Evolutionary conservation across 2,113 vertebrate genomes (phyloP).

Genomic region (Xyrauchen texanus): DNA sequence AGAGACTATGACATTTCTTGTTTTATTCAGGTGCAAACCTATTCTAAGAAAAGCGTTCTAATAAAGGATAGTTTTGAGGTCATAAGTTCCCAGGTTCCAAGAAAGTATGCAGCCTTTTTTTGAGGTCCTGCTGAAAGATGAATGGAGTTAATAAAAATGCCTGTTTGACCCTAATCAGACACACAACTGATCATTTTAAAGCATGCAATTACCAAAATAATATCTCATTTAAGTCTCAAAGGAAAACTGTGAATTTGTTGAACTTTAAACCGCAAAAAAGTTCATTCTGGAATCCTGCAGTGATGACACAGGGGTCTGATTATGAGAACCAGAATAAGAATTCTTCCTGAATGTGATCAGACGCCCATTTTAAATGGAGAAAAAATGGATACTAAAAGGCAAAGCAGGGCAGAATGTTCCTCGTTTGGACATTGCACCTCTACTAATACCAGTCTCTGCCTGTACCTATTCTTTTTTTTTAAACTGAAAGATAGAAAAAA

Average conservation of each 20-base stretch:
- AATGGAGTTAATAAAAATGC: slow-evolving; percentile 20
- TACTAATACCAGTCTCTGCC: slow-evolving; percentile 3
- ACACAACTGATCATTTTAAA: neutral
- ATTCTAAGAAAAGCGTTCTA: slow-evolving; percentile 11
- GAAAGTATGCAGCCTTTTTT: neutral
- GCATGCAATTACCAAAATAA: neutral
- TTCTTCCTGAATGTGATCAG: neutral
- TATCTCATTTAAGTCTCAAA: slow-evolving; percentile 10
- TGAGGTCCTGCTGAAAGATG: neutral
- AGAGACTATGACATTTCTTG: slow-evolving; percentile 32
- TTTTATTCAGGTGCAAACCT: slow-evolving; percentile 27
- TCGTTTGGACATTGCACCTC: slow-evolving; percentile 14
- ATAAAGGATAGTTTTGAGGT: neutral
- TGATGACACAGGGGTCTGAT: neutral
- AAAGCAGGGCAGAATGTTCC: slow-evolving; percentile 3
- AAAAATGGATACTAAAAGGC: slow-evolving; percentile 8
- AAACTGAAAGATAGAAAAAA: neutral
- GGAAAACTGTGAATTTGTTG: slow-evolving; percentile 12
- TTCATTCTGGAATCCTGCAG: neutral
- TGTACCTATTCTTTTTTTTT: slow-evolving; percentile 19
- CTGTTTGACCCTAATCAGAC: slow-evolving; percentile 5
- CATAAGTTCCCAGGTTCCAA: slow-evolving; percentile 9
- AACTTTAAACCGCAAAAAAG: neutral
- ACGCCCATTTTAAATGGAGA: neutral
- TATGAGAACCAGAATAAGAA: neutral